phyloP scores from a whole-genome alignment of 1,140 invertebrate genomes.

The Oncopeltus fasciatus region DNA sequence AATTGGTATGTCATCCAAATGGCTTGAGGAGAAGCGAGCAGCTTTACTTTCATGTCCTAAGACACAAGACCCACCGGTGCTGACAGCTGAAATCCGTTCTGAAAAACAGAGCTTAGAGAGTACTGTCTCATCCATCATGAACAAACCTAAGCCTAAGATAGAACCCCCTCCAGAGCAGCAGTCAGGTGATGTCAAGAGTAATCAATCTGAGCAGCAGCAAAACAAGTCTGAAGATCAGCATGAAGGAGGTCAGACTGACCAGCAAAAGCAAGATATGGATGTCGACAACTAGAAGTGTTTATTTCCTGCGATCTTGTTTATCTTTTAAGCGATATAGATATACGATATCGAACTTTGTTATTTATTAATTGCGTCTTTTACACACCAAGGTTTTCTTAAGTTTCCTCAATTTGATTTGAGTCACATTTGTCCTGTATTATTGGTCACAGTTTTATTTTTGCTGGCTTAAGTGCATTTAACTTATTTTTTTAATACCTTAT shows the following conservation, averaged over 20 bases:
- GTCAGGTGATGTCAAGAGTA: slow-evolving; percentile 26
- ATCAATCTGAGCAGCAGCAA: slow-evolving; percentile 28
- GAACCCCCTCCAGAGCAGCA: slow-evolving; percentile 31
- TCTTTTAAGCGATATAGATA: neutral
- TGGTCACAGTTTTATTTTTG: too few species aligned
- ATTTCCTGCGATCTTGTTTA: neutral
- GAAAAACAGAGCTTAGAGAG: slow-evolving; percentile 58
- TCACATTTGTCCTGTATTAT: too few species aligned
- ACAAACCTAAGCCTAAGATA: slow-evolving; percentile 59
- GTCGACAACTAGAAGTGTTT: slow-evolving; percentile 25
- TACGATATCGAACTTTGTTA: neutral
- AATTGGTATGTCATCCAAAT: slow-evolving; percentile 33
- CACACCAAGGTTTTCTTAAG: neutral
- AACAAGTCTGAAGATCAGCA: slow-evolving; percentile 27
- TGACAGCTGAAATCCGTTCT: slow-evolving; percentile 55
- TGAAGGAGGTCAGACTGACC: slow-evolving; percentile 38
- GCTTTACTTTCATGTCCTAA: slow-evolving; percentile 42
- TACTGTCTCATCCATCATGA: slow-evolving; percentile 55
- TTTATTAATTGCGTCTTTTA: neutral
- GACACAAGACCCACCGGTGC: slow-evolving; percentile 53
- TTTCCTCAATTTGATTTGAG: slow-evolving; percentile 2
- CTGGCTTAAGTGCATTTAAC: too few species aligned
- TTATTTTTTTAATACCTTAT: too few species aligned
- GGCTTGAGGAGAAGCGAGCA: slow-evolving; percentile 24
- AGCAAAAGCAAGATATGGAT: slow-evolving; percentile 37